Percentiles rank a stretch among this genome's conserved stretches.
Evolutionary conservation across 2,888 invertebrate species (phyloP).

Genomic region (Fabriciana adippe): DNA sequence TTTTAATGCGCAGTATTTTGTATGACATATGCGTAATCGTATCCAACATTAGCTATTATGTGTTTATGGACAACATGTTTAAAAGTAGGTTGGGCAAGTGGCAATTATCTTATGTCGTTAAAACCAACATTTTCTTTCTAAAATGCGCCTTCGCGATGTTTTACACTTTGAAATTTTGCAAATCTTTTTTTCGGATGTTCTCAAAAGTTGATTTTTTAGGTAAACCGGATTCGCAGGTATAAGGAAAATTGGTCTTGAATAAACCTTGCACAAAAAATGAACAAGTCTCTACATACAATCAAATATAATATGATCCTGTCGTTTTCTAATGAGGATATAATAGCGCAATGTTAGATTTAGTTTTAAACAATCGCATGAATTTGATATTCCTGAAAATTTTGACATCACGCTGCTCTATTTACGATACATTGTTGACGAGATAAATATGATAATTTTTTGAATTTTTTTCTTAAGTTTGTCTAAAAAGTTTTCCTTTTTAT

Average conservation of each 20-base stretch:
- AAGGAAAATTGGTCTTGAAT: slow-evolving; percentile 6
- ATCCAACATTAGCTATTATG: slow-evolving; percentile 21
- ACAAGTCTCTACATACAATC: slow-evolving; percentile 11
- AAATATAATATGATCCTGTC: slow-evolving; percentile 5
- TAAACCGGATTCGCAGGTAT: slow-evolving; percentile 16
- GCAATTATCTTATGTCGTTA: slow-evolving; percentile 17
- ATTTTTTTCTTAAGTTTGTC: slow-evolving; percentile 6
- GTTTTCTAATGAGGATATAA: slow-evolving; percentile 24
- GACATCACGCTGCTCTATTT: neutral
- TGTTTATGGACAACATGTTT: slow-evolving; percentile 29
- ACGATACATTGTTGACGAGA: neutral
- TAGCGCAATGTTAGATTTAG: slow-evolving; percentile 4
- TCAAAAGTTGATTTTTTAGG: neutral
- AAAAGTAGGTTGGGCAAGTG: slow-evolving; percentile 24
- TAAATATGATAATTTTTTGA: neutral
- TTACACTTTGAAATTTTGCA: neutral
- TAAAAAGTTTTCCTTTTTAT: slow-evolving; percentile 17
- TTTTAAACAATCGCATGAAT: neutral
- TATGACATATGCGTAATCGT: slow-evolving; percentile 13
- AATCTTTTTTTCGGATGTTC: neutral
- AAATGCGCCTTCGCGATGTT: slow-evolving; percentile 10
- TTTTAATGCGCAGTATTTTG: slow-evolving; percentile 4
- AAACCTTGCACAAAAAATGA: slow-evolving; percentile 17
- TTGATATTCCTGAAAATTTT: neutral
- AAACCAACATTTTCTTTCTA: slow-evolving; percentile 12